Evolutionary conservation across 2,797 vertebrate species (phyloP), one percentile per base, ranked within the genome.

Genomic region (Protosalanx chinensis): DNA sequence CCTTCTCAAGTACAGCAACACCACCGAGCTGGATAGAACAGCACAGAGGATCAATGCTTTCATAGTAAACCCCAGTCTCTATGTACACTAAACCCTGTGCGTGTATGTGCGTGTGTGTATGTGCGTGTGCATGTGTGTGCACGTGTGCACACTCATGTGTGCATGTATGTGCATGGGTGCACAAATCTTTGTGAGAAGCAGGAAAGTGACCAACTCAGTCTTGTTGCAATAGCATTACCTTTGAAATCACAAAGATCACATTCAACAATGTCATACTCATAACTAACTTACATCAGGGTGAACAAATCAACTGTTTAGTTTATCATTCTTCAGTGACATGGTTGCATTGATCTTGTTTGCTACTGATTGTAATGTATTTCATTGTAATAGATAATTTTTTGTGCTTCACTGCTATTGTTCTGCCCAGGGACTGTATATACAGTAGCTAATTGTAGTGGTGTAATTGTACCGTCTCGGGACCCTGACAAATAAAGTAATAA

Each of bases 1-100:
- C 86, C 91, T 95, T 76, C 84, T 95, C 63, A 93, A 93, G 76
- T 89, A 91, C 1, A 86, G 89, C 71, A 92, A 84, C 75, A 77
- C 82, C 35, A 85, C 83, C 4, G 91, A 94, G 69, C 85, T 93
- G 74, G 93, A 94, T 10, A 33, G 85, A 1, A 81, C 93, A 71
- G 91, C 92, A 64, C 88, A 90, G 66, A 94, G 82, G 66, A 90
- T 93, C n/a, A 73, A 84, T 0, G 46, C 80, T 60, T 95, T 95
- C 84, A 84, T 93, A 59, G 88, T 90, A 70, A 88, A 91, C 53
- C 92, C 93, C 0, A 35, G 82, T 62, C 71, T 88, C 60, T 80
- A 82, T 73, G 70, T 85, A 67, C 57, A 53, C 51, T 66, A 20
- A n/a, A 5, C 16, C 3, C 23, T 16, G 67, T 32, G n/a, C 46